Percentiles rank a stretch among this genome's conserved stretches.
Evolutionary conservation across 1,140 invertebrate species (phyloP).

Genomic region (Tachypleus tridentatus): DNA sequence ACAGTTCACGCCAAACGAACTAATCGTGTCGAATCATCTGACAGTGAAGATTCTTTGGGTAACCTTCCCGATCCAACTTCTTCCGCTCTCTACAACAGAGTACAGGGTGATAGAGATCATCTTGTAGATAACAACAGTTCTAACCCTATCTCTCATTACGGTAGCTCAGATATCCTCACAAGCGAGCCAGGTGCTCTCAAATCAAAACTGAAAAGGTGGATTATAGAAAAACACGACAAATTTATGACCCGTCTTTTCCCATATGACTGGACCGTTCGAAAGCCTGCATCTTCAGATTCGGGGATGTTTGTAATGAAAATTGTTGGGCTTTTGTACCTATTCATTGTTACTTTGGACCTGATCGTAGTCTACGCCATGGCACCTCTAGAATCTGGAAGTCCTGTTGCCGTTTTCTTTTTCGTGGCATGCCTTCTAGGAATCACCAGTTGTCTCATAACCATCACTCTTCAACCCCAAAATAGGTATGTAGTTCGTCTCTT

Average conservation of each 20-base stretch:
- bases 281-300: slow-evolving; percentile 62
- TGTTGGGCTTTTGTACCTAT: slow-evolving; percentile 63
- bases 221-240: too few species aligned
- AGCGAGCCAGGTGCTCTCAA: too few species aligned
- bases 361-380: slow-evolving; percentile 61
- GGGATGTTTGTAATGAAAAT: slow-evolving; percentile 76
- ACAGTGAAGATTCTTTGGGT: slow-evolving; percentile 6
- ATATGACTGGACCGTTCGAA: slow-evolving; percentile 30
- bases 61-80: too few species aligned
- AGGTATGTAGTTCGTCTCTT: slow-evolving; percentile 43
- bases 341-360: slow-evolving; percentile 68
- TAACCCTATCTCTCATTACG: too few species aligned
- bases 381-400: slow-evolving; percentile 27
- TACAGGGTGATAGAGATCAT: too few species aligned
- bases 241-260: slow-evolving; percentile 1
- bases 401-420: slow-evolving; percentile 53
- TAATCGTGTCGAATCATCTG: slow-evolving; percentile 12
- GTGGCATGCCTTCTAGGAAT: slow-evolving; percentile 58
- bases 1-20: slow-evolving; percentile 6
- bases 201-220: too few species aligned
- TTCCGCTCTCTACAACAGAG: too few species aligned
- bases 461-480: slow-evolving; percentile 81
- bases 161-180: too few species aligned
- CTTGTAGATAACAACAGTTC: too few species aligned
- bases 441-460: slow-evolving; percentile 58